These are phyloP conservation scores for Eupithecia dodoneata DNA, from an alignment of 2,888 invertebrate genomes.

Conservation along the genomic window DNA sequence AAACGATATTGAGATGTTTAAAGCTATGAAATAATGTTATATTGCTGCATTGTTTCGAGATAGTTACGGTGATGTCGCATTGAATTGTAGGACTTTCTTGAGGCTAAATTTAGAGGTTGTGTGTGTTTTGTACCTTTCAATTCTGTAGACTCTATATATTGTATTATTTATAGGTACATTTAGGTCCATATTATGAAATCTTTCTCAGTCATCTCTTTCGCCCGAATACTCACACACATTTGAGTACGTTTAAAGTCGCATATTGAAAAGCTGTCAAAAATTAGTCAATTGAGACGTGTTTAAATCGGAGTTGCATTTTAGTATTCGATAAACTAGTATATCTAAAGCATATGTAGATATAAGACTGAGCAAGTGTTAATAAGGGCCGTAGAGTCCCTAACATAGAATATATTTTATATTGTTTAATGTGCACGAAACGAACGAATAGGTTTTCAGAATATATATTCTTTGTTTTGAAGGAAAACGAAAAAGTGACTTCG, in stretches of 20 bases:
- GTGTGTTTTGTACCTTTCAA: background rate
- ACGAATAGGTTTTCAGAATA: background rate
- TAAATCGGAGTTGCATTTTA: too few species aligned
- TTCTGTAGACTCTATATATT: background rate
- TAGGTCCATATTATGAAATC: background rate
- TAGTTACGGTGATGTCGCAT: conserved; percentile 1
- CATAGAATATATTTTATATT: background rate
- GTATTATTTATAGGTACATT: too few species aligned
- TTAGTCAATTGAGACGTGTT: too few species aligned
- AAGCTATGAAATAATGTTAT: conserved; percentile 7
- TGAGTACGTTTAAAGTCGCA: too few species aligned
- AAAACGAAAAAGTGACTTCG: too few species aligned
- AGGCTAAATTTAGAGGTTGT: background rate
- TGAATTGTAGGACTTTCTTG: background rate
- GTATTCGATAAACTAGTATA: too few species aligned
- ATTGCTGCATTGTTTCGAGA: background rate
- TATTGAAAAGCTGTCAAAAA: too few species aligned
- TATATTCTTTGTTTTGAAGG: too few species aligned
- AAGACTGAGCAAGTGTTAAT: too few species aligned
- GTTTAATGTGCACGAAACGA: background rate
- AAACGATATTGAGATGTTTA: conserved; percentile 16
- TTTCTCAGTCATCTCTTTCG: background rate
- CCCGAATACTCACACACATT: too few species aligned
- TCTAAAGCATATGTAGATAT: too few species aligned
- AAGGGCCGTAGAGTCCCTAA: background rate